Conservation (phyloP, 2,888 invertebrate genomes). For the Xestobium rufovillosum region DNA sequence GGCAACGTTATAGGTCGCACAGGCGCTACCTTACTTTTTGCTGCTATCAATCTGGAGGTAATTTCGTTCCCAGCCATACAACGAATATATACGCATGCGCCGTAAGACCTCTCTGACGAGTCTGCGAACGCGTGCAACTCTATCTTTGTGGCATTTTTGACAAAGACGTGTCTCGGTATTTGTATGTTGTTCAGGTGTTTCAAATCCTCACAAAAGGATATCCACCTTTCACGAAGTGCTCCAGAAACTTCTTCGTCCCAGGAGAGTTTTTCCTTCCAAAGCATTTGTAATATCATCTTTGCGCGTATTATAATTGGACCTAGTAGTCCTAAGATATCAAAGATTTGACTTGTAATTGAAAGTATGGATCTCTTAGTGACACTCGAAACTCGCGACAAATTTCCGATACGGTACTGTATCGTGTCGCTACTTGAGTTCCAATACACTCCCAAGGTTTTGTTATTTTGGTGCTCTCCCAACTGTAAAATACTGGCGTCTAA, state of each 20-base stretch:
- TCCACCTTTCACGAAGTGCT: neutral
- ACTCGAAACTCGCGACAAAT: too few relatives aligned
- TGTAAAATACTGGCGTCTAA: constrained; percentile 11
- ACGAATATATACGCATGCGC: constrained; percentile 24
- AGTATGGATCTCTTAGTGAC: too few relatives aligned
- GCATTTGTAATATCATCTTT: constrained; percentile 6
- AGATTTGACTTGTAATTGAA: too few relatives aligned
- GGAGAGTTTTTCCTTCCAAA: constrained; percentile 2
- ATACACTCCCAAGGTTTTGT: constrained; percentile 16
- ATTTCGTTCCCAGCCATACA: too few relatives aligned
- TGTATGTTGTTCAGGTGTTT: constrained; percentile 1
- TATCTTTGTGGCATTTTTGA: constrained; percentile 4
- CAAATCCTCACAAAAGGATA: constrained; percentile 3
- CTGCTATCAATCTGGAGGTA: constrained; percentile 14
- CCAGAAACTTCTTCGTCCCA: constrained; percentile 3
- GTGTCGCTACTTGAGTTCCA: constrained; percentile 14
- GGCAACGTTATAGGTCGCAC: constrained; percentile 24
- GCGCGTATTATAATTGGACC: constrained; percentile 4
- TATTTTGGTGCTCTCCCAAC: constrained; percentile 11
- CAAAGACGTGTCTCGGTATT: constrained; percentile 6
- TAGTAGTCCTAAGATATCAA: constrained; percentile 4
- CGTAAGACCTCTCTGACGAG: constrained; percentile 24
- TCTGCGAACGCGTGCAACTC: constrained; percentile 27
- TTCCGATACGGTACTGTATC: constrained; percentile 14
- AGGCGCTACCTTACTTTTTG: constrained; percentile 16